phyloP scores from a whole-genome alignment of 2,113 vertebrate species.

The Alligator sinensis region DNA sequence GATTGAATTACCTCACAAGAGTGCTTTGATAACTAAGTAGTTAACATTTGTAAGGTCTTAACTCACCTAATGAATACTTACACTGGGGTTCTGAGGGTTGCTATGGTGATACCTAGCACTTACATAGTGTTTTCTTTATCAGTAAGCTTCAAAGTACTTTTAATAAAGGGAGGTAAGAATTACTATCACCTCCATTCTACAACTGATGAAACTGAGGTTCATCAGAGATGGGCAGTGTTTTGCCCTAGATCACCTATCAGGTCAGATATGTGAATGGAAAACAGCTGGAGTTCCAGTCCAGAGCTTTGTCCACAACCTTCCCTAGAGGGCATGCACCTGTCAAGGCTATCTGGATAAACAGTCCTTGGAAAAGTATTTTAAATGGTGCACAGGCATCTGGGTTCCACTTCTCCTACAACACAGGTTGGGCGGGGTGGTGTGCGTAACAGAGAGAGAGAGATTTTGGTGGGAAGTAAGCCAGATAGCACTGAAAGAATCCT shows the following conservation, averaged over 20 bases:
- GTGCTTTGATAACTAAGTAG: neutral
- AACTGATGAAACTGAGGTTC: neutral
- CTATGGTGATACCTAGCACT: neutral
- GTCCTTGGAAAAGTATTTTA: neutral
- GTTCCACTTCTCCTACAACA: neutral
- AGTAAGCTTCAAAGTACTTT: no score
- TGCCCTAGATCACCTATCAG: no score
- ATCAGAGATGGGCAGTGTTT: neutral
- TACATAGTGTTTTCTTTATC: no score
- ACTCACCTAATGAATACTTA: neutral
- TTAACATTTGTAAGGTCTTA: neutral
- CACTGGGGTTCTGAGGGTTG: neutral
- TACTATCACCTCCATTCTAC: no score
- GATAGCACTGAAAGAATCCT: neutral
- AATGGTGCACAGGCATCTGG: rapidly evolving
- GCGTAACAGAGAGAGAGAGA: neutral
- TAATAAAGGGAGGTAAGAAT: no score
- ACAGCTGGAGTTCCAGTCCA: no score
- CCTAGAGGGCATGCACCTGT: no score
- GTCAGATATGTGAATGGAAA: no score
- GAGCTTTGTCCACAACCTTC: no score
- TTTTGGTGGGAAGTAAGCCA: neutral
- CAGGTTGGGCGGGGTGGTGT: neutral
- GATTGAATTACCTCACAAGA: neutral
- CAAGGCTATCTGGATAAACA: neutral